Conservation (phyloP, 2,113 vertebrate genomes). For the Campylomormyrus numenius region DNA sequence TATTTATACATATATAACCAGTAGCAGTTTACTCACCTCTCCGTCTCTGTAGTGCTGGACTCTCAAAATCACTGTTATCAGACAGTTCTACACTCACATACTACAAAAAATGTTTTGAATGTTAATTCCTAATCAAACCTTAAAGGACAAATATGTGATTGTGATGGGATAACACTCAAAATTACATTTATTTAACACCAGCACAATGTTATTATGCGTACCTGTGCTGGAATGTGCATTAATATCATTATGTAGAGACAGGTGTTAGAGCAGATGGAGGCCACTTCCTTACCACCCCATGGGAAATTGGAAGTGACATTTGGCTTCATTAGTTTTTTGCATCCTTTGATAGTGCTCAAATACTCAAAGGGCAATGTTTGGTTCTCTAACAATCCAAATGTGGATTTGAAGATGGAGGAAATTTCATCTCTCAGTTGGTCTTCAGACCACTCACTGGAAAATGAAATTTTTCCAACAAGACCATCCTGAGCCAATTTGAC, state of each 20-base stretch:
- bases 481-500: background rate
- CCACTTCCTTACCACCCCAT: background rate
- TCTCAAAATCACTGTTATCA: background rate
- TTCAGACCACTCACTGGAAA: too few relatives aligned
- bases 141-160: background rate
- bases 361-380: background rate
- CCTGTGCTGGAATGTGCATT: background rate
- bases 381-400: background rate
- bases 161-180: background rate
- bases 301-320: background rate
- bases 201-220: background rate
- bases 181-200: background rate
- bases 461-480: too few relatives aligned
- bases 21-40: background rate
- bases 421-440: background rate
- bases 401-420: background rate
- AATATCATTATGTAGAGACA: background rate
- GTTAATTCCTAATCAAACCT: background rate
- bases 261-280: background rate
- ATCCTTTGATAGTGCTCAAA: background rate
- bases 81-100: background rate
- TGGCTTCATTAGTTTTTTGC: background rate
- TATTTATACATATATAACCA: background rate
- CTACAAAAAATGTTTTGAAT: background rate
- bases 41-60: background rate